Conservation (phyloP, 2,888 invertebrate species). For the Macrosoma leucophasiata region DNA sequence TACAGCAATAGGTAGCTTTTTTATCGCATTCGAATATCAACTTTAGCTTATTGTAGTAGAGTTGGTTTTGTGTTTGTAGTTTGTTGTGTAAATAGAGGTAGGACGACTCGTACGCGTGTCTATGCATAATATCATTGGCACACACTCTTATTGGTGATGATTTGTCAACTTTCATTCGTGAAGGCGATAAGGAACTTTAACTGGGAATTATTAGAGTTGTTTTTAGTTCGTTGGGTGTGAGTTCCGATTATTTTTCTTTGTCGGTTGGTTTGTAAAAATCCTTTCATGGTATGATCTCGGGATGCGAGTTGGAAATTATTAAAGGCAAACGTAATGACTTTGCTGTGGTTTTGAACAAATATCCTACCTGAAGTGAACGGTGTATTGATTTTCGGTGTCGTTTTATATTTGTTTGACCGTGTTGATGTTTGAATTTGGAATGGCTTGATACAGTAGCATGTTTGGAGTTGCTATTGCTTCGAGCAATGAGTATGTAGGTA, state of each 20-base stretch:
- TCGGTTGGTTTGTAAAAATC: constrained; percentile 44
- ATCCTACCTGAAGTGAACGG: too few relatives aligned
- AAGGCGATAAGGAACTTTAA: constrained; percentile 31
- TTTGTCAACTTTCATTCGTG: constrained; percentile 54
- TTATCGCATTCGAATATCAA: constrained; percentile 21
- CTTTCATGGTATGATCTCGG: constrained; percentile 47
- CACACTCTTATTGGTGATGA: constrained; percentile 59
- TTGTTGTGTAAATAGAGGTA: constrained; percentile 27
- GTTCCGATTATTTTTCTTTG: constrained; percentile 42
- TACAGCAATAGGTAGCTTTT: constrained; percentile 27
- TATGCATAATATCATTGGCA: constrained; percentile 69
- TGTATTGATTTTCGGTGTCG: too few relatives aligned
- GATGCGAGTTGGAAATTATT: constrained; percentile 23
- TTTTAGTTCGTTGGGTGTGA: constrained; percentile 8
- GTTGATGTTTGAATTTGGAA: too few relatives aligned
- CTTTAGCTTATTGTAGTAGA: constrained; percentile 28
- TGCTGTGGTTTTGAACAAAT: too few relatives aligned
- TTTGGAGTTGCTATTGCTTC: too few relatives aligned
- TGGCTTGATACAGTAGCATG: too few relatives aligned
- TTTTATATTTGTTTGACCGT: too few relatives aligned
- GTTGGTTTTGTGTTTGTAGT: constrained; percentile 30
- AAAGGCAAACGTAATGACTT: constrained; percentile 11
- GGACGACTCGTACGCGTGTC: constrained; percentile 48
- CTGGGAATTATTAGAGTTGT: constrained; percentile 10
- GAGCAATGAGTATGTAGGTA: too few relatives aligned